These are phyloP conservation scores for Pogona vitticeps DNA, from an alignment of 2,113 vertebrate species.

Conservation along the genomic window DNA sequence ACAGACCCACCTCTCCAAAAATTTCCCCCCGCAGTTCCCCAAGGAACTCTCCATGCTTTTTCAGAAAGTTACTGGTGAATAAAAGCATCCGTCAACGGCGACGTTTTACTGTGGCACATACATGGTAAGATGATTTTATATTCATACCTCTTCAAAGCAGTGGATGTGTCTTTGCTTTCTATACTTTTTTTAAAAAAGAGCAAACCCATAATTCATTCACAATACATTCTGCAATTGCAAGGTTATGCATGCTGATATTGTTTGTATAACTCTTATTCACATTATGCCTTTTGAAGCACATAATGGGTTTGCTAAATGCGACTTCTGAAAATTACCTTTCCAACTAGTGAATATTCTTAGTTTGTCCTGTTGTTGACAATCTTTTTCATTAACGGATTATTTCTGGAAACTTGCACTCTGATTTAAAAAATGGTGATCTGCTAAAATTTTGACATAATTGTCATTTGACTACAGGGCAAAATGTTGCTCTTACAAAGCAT, in stretches of 20 bases:
- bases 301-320: slow-evolving; percentile 38
- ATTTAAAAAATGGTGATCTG: not conserved
- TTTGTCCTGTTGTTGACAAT: not conserved
- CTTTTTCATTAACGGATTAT: fast-evolving
- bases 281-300: slow-evolving; percentile 33
- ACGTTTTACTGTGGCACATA: slow-evolving; percentile 96
- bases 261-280: not conserved
- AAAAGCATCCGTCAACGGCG: slow-evolving; percentile 97
- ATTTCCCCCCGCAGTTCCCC: slow-evolving; percentile 96
- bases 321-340: not conserved
- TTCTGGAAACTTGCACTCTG: not conserved
- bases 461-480: slow-evolving; percentile 6
- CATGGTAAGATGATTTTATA: slow-evolving; percentile 84
- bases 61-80: slow-evolving; percentile 98
- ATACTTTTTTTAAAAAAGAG: not conserved
- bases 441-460: not conserved
- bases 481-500: slow-evolving; percentile 29
- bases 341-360: not conserved
- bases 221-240: not conserved
- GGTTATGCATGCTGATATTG: not conserved
- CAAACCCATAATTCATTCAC: not conserved
- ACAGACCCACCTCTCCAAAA: slow-evolving; percentile 91
- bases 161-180: not conserved
- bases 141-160: not conserved
- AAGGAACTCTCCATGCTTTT: slow-evolving; percentile 90